Conservation (phyloP, 1,140 invertebrate species). For the Drosophila azteca region DNA sequence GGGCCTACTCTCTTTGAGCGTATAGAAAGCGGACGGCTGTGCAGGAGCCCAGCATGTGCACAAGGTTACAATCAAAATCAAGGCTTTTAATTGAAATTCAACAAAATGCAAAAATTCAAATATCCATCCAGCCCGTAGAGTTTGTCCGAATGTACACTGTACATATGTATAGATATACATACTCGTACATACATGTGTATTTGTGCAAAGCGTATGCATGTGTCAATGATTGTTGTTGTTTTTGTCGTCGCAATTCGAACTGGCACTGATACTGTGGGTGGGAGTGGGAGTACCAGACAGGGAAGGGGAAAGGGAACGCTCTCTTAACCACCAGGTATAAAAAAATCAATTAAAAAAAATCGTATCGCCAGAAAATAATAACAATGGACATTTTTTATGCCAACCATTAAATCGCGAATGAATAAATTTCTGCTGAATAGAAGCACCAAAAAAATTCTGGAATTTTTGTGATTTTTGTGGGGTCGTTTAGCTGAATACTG, state of each 20-base stretch:
- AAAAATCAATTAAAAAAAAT: conserved; percentile 48
- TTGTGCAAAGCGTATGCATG: conserved; percentile 38
- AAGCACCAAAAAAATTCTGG: background rate
- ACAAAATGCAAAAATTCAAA: conserved; percentile 68
- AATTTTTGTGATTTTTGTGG: too few relatives aligned
- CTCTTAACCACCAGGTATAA: background rate
- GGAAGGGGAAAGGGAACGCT: background rate
- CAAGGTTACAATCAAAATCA: conserved; percentile 76
- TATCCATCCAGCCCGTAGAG: conserved; percentile 17
- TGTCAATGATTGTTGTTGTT: conserved; percentile 51
- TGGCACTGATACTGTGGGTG: background rate
- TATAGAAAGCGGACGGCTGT: conserved; percentile 9
- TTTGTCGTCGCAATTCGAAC: conserved; percentile 2
- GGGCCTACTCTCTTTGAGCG: conserved; percentile 9
- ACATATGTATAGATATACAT: conserved; percentile 3
- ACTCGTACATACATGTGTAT: conserved; percentile 11
- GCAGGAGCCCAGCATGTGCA: conserved; percentile 56
- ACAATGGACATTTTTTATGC: conserved; percentile 34
- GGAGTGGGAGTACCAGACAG: conserved; percentile 10
- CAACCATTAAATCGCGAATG: conserved; percentile 22
- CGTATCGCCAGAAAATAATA: conserved; percentile 44
- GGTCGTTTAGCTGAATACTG: background rate
- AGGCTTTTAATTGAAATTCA: conserved; percentile 81
- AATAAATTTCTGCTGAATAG: conserved; percentile 8
- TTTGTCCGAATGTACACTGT: conserved; percentile 2